Evolutionary conservation across 2,888 invertebrate species (phyloP).

Genomic region (Calliphora vomitoria): DNA sequence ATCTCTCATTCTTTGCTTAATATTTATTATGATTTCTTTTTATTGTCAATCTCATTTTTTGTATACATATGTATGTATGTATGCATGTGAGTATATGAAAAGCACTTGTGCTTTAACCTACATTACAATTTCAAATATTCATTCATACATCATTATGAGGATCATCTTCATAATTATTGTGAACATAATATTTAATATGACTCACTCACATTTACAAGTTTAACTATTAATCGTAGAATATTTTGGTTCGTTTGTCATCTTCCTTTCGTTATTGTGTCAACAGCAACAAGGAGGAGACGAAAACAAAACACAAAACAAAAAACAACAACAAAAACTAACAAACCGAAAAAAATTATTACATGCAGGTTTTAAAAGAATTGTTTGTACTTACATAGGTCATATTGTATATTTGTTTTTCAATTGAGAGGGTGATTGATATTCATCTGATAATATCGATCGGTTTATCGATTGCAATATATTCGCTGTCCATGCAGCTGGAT

Average conservation of each 20-base stretch:
- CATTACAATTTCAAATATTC: slow-evolving; percentile 40
- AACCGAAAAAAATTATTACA: background rate
- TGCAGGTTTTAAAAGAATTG: slow-evolving; percentile 14
- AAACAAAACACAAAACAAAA: slow-evolving; percentile 5
- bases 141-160: slow-evolving; percentile 20
- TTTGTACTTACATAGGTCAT: background rate
- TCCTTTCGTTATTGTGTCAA: slow-evolving; percentile 59
- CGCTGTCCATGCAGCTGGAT: no score
- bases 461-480: no score
- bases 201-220: slow-evolving; percentile 39
- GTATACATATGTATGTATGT: background rate
- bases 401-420: no score
- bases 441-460: no score
- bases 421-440: no score
- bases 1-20: background rate
- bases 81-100: background rate
- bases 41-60: background rate
- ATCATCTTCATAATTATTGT: slow-evolving; percentile 30
- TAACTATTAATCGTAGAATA: slow-evolving; percentile 47
- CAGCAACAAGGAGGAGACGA: slow-evolving; percentile 31
- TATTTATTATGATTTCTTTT: background rate
- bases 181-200: slow-evolving; percentile 36
- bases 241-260: slow-evolving; percentile 30
- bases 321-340: slow-evolving; percentile 14
- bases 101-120: slow-evolving; percentile 41